Percentiles rank a stretch among this genome's conserved stretches.
Evolutionary conservation across 37 sponge, comb jelly and placozoan genomes (phyloP).

Genomic region (Ephydatia muelleri): DNA sequence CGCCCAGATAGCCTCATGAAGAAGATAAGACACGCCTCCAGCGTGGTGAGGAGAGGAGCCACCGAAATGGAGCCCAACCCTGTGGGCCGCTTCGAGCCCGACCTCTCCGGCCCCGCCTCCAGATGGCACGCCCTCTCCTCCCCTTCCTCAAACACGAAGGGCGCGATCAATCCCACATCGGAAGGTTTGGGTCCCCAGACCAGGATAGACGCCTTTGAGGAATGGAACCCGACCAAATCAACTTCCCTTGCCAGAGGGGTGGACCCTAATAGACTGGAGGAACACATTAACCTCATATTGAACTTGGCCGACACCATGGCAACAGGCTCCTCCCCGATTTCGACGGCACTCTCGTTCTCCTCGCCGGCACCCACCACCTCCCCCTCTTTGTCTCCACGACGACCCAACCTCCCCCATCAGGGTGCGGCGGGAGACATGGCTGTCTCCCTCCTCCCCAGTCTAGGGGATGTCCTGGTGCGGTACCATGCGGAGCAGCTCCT

Average conservation of each 20-base stretch:
- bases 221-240: not conserved
- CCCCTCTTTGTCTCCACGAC: not conserved
- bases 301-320: not conserved
- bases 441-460: not conserved
- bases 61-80: not conserved
- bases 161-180: too few relatives aligned
- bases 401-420: not conserved
- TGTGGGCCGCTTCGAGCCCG: not conserved
- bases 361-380: not conserved
- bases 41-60: not conserved
- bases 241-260: not conserved
- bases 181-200: not conserved
- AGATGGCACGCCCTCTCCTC: not conserved
- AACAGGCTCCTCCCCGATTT: not conserved
- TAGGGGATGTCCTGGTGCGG: constrained; percentile 10
- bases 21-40: not conserved
- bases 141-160: too few relatives aligned
- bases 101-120: not conserved
- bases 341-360: too few relatives aligned
- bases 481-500: constrained; percentile 32
- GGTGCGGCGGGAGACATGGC: not conserved
- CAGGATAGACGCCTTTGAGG: not conserved
- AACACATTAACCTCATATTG: not conserved
- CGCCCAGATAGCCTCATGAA: not conserved
- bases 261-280: not conserved